phyloP scores from a whole-genome alignment of 2,113 vertebrate genomes.

The Odocoileus hemionus region DNA sequence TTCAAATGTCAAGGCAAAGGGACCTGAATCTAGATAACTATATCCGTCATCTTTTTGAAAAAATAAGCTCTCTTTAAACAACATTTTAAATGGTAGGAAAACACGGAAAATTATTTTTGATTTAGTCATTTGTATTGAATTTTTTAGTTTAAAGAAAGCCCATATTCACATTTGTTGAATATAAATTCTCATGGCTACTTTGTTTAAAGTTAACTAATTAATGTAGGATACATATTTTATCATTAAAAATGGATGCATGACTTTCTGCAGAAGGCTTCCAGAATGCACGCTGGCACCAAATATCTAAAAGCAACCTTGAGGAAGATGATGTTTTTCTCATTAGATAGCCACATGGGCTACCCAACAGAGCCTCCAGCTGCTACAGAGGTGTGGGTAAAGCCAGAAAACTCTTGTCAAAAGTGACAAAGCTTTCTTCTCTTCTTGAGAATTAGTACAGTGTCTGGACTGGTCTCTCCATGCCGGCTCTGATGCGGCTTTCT shows the following conservation, averaged over 20 bases:
- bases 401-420: conserved; percentile 22
- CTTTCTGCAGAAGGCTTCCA: conserved; percentile 26
- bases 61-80: not conserved
- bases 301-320: not conserved
- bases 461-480: not conserved
- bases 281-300: conserved; percentile 37
- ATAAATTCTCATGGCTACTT: conserved; percentile 26
- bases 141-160: conserved; percentile 21
- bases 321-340: conserved; percentile 22
- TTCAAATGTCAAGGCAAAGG: not conserved
- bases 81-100: not conserved
- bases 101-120: not conserved
- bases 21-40: not conserved
- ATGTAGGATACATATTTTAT: not conserved
- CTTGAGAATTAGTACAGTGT: not conserved
- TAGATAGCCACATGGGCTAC: not conserved
- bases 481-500: conserved; percentile 26
- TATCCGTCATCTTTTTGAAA: not conserved
- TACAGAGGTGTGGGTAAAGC: conserved; percentile 7
- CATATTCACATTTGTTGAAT: not conserved
- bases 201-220: conserved; percentile 31
- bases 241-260: conserved; percentile 38
- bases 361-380: not conserved
- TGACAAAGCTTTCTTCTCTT: conserved; percentile 25
- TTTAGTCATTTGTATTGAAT: not conserved